Base-by-base conservation (phyloP, 2,113 vertebrate genomes). In the Uria aalge region DNA sequence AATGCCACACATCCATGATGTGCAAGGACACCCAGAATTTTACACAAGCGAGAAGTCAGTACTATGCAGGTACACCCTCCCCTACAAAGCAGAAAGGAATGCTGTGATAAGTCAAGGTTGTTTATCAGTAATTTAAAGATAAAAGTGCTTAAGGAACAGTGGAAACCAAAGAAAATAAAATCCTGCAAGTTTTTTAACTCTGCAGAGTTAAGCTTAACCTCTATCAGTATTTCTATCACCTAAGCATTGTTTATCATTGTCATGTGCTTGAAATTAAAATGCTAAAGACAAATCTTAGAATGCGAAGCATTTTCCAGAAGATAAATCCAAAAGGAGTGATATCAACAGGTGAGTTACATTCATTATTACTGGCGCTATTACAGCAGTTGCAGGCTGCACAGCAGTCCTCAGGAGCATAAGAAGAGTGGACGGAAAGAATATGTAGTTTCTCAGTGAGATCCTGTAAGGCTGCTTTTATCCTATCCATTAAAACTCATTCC, bases 211-310 rank as follows among this genome's bases (percentile, higher is more conserved):
- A 91, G 4, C 13, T 55, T 69, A 79, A 88, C 19, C 4, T 48
- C 7, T 50, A 72, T 86, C 43, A 62, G 41, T 74, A 83, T 79
- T 93, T 91, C 43, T 45, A 27, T 43, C 68, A 94, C 43, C 36
- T 79, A 18, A 90, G 43, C 72, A 55, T 17, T 80, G 30, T 92
- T 96, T 88, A 85, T 88, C 45, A 48, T 43, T 93, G 53, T 38
- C 74, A 94, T 34, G 41, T 72, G 84, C 50, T 85, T 93, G 75
- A 97, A 96, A 96, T 87, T 84, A 97, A 97, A 96, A 97, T 75
- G 76, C 45, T 93, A 53, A 91, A 93, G 62, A 92, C 68, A 81
- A 95, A 75, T 84, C 76, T 90, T 92, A 92, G 43, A 78, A 94
- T 67, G 69, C 67, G 81, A 91, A 90, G 18, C 48, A 71, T 88